phyloP scores from a whole-genome alignment of 2,113 vertebrate genomes.

The Cebus imitator region DNA sequence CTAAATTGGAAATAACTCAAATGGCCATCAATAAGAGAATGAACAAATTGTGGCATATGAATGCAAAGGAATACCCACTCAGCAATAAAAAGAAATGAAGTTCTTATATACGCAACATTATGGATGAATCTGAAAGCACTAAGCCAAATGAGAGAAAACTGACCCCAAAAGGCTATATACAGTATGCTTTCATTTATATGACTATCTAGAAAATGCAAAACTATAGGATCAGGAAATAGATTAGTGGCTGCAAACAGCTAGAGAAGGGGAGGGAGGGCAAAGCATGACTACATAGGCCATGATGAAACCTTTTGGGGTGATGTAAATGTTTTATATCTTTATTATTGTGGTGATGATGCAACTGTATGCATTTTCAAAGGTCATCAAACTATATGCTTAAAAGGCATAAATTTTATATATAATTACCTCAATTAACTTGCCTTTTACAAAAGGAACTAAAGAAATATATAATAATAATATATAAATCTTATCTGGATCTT shows the following conservation, averaged over 20 bases:
- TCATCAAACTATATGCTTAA: not conserved
- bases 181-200: not conserved
- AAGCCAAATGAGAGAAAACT: not conserved
- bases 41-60: not conserved
- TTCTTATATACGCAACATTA: not conserved
- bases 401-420: not conserved
- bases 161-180: not conserved
- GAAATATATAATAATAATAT: not conserved
- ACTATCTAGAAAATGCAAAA: not conserved
- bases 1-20: not conserved
- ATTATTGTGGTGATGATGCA: too few species aligned
- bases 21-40: not conserved
- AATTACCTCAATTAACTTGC: not conserved
- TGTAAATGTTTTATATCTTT: not conserved
- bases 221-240: not conserved
- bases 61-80: not conserved
- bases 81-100: not conserved
- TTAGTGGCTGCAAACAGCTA: not conserved
- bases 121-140: not conserved
- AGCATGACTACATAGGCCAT: not conserved
- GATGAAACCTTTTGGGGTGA: not conserved
- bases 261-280: too few species aligned
- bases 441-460: not conserved
- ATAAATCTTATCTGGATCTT: not conserved
- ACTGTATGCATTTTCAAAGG: not conserved